Percentiles rank a stretch among this genome's conserved stretches.
Conservation (phyloP, 1,140 invertebrate genomes). For the Megalonaias nervosa region DNA sequence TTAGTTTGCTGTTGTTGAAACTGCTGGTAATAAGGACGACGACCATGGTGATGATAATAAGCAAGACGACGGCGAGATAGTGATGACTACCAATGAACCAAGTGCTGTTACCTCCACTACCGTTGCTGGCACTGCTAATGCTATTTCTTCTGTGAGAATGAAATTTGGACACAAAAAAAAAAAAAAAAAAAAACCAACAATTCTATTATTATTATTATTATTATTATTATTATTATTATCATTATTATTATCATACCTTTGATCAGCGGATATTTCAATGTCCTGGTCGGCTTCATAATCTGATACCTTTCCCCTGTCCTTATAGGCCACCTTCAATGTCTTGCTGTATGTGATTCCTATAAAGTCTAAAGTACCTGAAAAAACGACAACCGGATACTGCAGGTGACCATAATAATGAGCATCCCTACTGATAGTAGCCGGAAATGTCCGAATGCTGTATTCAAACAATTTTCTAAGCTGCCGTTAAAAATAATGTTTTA, state of each 20-base stretch:
- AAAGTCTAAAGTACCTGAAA: conserved; percentile 57
- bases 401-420: not conserved
- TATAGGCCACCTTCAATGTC: conserved; percentile 44
- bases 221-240: not conserved
- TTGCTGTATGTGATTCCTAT: conserved; percentile 62
- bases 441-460: not conserved
- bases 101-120: no score
- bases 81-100: no score
- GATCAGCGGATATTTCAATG: conserved; percentile 35
- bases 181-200: no score
- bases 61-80: no score
- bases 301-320: conserved; percentile 27
- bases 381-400: not conserved
- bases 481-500: not conserved
- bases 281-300: conserved; percentile 47
- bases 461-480: not conserved
- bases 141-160: not conserved
- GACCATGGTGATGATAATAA: no score
- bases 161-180: no score
- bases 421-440: not conserved
- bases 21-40: no score
- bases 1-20: no score
- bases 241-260: conserved; percentile 39
- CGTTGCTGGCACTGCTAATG: not conserved
- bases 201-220: not conserved